A percentile compares a stretch with the other conserved stretches of the same genome.
Conservation (phyloP, 2,888 invertebrate species). For the Hypsopygia costalis region DNA sequence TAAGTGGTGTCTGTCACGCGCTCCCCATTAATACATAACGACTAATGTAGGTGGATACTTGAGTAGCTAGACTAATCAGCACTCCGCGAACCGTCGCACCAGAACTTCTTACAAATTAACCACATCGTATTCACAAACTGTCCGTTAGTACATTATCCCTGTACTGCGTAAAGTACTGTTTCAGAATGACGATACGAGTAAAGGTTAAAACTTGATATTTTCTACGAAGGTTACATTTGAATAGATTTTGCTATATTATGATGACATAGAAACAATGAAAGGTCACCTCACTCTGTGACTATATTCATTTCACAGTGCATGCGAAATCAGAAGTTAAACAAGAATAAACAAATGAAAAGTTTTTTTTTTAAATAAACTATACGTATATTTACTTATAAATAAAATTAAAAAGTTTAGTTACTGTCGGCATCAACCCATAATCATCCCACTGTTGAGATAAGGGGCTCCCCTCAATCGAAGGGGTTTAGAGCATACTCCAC, state of each 20-base stretch:
- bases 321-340: constrained; percentile 4
- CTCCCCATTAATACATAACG: constrained; percentile 36
- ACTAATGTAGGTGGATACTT: constrained; percentile 20
- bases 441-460: too few relatives aligned
- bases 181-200: constrained; percentile 27
- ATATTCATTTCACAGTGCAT: not conserved
- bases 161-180: constrained; percentile 25
- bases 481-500: too few relatives aligned
- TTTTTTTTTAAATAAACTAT: not conserved
- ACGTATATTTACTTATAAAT: too few relatives aligned
- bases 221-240: constrained; percentile 18
- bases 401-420: too few relatives aligned
- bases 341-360: constrained; percentile 1
- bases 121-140: too few relatives aligned
- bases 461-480: too few relatives aligned
- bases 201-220: constrained; percentile 41
- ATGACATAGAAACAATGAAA: constrained; percentile 20
- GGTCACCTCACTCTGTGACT: constrained; percentile 13
- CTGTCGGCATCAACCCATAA: too few relatives aligned
- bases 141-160: constrained; percentile 5
- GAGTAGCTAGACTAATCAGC: too few relatives aligned
- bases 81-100: not conserved
- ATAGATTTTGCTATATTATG: constrained; percentile 5
- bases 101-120: constrained; percentile 3
- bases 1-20: constrained; percentile 50